These are phyloP conservation scores for Erinaceus europaeus DNA, from an alignment of 2,113 vertebrate species.

Conservation along the genomic window DNA sequence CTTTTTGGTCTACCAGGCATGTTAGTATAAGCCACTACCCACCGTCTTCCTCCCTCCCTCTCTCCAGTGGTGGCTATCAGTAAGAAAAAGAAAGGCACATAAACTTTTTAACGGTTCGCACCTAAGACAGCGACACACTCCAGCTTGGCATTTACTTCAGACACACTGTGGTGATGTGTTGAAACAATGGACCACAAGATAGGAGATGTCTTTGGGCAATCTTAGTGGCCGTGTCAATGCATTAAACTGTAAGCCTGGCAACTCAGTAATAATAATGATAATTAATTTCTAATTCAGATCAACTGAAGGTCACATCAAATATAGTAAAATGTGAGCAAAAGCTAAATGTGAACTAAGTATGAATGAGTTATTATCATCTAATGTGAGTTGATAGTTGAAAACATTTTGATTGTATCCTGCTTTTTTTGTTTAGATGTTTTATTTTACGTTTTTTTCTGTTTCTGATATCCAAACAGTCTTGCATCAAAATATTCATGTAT, in stretches of 20 bases:
- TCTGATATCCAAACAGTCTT: neutral
- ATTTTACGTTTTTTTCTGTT: neutral
- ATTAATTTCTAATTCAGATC: slow-evolving; percentile 10
- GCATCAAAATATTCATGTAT: neutral
- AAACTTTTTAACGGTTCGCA: slow-evolving; percentile 58
- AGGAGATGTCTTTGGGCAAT: neutral
- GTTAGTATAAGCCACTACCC: slow-evolving; percentile 63
- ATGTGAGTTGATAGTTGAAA: neutral
- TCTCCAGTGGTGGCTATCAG: slow-evolving; percentile 51
- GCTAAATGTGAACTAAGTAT: neutral
- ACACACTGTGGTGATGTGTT: neutral
- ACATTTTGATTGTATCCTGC: neutral
- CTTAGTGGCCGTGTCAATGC: neutral
- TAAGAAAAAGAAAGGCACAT: slow-evolving; percentile 65
- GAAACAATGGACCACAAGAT: neutral
- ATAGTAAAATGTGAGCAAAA: neutral
- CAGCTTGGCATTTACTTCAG: slow-evolving; percentile 17
- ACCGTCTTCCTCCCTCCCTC: slow-evolving; percentile 60
- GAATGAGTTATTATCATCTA: neutral
- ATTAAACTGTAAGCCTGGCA: neutral
- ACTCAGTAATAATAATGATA: slow-evolving; percentile 5
- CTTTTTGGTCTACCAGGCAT: slow-evolving; percentile 68
- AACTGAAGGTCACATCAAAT: neutral
- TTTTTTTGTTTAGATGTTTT: neutral
- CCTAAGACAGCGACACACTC: slow-evolving; percentile 1